Evolutionary conservation across 1,140 invertebrate genomes (phyloP), one percentile per base, ranked within the genome.

Genomic region (Dreissena rostriformis): DNA sequence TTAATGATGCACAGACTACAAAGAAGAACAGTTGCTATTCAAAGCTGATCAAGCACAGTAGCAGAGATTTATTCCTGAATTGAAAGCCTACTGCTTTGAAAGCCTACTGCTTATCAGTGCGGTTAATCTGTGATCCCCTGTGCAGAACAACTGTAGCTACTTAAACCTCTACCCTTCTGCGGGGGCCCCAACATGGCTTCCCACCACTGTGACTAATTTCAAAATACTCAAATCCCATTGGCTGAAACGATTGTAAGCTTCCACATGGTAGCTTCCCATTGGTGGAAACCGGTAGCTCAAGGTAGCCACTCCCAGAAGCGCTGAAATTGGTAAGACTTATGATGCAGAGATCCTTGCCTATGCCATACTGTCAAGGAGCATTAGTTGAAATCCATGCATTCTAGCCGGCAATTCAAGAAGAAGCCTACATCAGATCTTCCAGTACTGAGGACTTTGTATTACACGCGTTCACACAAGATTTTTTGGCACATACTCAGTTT

Each of bases 261-360:
- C 80, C 80, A 82, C 80, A 82, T 82, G 80, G 80, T 73, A 67
- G 65, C 6, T 52, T 71, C 68, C 80, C 84, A 90, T 90, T 90
- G 89, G 89, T 82, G 82, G 74, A 39, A 39, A 61, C 57, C 6
- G 22, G 19, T 79, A 49, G 65, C 67, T 83, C 24, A 53, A 82
- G 80, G 80, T 74, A 82, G 63, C 73, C 72, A 55, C 51, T 74
- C 86, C 78, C 84, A 76, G 86, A 77, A 80, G 85, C 85, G 83
- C 90, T 92, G 84, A 91, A 91, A 92, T 91, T 90, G 90, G 89
- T 90, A 90, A 92, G 89, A 88, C 85, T 90, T 88, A 65, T 83
- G 80, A 84, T 84, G 85, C 71, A 82, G 79, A 84, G 88, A 80
- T 78, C 70, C 72, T 68, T 57, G 67, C 39, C 39, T 39, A 39